Percentiles rank a stretch among this genome's conserved stretches.
Evolutionary conservation across 2,888 invertebrate genomes (phyloP).

Genomic region (Eremobia ochroleuca): DNA sequence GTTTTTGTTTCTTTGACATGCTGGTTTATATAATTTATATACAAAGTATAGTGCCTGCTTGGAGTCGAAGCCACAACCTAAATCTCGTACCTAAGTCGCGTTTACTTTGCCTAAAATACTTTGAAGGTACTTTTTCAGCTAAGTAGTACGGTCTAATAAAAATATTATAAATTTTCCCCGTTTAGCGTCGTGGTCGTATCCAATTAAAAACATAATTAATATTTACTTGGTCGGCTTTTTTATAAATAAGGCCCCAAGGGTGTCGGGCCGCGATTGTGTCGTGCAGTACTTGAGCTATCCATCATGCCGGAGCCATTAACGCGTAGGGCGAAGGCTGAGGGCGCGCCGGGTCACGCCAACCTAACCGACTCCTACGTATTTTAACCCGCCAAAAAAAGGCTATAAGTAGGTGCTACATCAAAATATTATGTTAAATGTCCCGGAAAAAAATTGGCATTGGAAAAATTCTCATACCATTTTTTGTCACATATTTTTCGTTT

Average conservation of each 20-base stretch:
- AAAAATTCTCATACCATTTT: not conserved
- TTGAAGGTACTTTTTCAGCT: not conserved
- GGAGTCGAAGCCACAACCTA: not conserved
- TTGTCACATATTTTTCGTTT: slow-evolving; percentile 4
- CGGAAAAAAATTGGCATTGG: slow-evolving; percentile 14
- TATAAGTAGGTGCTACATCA: slow-evolving; percentile 28
- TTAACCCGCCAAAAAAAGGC: slow-evolving; percentile 41
- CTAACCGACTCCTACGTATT: slow-evolving; percentile 50
- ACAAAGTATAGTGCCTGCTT: not conserved
- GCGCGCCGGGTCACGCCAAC: slow-evolving; percentile 84
- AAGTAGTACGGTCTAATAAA: slow-evolving; percentile 12
- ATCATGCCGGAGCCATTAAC: slow-evolving; percentile 86
- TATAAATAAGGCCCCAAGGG: slow-evolving; percentile 71
- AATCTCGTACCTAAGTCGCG: not conserved
- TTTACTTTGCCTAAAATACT: slow-evolving; percentile 5
- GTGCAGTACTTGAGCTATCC: slow-evolving; percentile 80
- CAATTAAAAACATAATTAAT: slow-evolving; percentile 61
- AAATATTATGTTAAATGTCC: slow-evolving; percentile 26
- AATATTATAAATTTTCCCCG: slow-evolving; percentile 32
- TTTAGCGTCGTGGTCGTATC: slow-evolving; percentile 23
- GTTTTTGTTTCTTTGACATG: not conserved
- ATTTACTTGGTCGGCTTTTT: slow-evolving; percentile 61
- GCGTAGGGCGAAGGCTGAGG: slow-evolving; percentile 79
- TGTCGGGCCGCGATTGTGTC: slow-evolving; percentile 75
- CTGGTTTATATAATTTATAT: not conserved